Conservation (phyloP, 1,140 invertebrate genomes). For the Adoxophyes honmai region DNA sequence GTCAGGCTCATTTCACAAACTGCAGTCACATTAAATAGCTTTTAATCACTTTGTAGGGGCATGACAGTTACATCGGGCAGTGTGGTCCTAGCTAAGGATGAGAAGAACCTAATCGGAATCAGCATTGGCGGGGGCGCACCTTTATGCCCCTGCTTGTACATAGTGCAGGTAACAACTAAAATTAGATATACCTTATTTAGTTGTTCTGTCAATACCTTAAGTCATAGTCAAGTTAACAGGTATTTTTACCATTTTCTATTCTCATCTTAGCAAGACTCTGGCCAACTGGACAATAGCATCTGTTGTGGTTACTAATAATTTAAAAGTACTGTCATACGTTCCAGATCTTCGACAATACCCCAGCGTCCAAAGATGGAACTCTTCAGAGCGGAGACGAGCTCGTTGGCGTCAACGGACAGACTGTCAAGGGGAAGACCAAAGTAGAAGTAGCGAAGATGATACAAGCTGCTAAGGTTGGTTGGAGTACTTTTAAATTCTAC, state of each 20-base stretch:
- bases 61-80: constrained; percentile 98
- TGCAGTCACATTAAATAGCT: too few relatives aligned
- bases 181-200: too few relatives aligned
- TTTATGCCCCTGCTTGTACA: constrained; percentile 97
- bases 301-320: too few relatives aligned
- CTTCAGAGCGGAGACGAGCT: constrained; percentile 98
- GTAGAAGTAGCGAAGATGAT: constrained; percentile 99
- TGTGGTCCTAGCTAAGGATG: constrained; percentile 93
- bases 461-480: constrained; percentile 87
- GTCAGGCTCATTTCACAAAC: too few relatives aligned
- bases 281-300: too few relatives aligned
- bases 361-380: constrained; percentile 92
- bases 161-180: constrained; percentile 88
- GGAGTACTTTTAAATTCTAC: too few relatives aligned
- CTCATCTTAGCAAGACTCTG: too few relatives aligned
- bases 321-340: constrained; percentile 16
- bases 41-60: constrained; percentile 83
- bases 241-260: too few relatives aligned
- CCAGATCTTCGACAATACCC: constrained; percentile 98
- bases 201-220: too few relatives aligned
- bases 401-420: constrained; percentile 93
- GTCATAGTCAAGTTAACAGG: too few relatives aligned
- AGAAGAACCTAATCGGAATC: constrained; percentile 97
- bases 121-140: constrained; percentile 98
- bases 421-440: constrained; percentile 98